Base-by-base conservation (phyloP, 35 echinoderm and acorn worm genomes). In the Chiridota heheva region DNA sequence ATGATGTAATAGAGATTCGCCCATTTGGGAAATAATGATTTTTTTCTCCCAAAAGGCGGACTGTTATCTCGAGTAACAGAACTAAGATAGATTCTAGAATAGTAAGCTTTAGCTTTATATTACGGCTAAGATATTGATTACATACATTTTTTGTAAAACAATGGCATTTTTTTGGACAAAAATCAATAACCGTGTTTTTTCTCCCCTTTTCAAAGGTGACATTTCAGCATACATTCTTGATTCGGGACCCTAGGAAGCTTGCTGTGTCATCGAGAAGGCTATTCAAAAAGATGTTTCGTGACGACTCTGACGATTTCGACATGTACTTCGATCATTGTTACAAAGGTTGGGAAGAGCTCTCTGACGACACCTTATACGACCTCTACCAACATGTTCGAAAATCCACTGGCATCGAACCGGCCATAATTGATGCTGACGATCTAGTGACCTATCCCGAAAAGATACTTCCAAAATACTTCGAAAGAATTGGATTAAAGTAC, bases 351-450 rank as follows among this genome's bases (percentile, higher is more conserved):
- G n/a, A 78, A 57, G 47, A 78, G n/a, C 58, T 42, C 58, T 58
- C 75, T 60, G 51, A 57, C 42, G 75, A 78, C 34, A 25, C 75
- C 3, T 26, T 78, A 20, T n/a, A 78, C 37, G 7, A 4, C 42
- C 56, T 78, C 18, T 78, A 43, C 34, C 40, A 62, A 43, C 42
- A 17, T 60, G 75, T 78, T 78, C 40, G 20, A 22, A 17, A 49
- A 17, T 60, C 58, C 49, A 78, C 58, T 36, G 66, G 63, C 36
- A 81, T 82, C 77, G 56, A 44, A 72, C 82, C 88, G 17, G 27
- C 78, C 15, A 60, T 91, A 31, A 85, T 91, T 25, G 88, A 91
- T 42, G 88, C 88, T 3, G 88, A 91, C 46, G 88, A 91, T 60
- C 67, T 91, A 7, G 43, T 78, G 31, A 65, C 25, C 5, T 51